Percentiles rank a stretch among this genome's conserved stretches.
phyloP scores from a whole-genome alignment of 2,888 invertebrate species.

The Drosophila villosipedis region DNA sequence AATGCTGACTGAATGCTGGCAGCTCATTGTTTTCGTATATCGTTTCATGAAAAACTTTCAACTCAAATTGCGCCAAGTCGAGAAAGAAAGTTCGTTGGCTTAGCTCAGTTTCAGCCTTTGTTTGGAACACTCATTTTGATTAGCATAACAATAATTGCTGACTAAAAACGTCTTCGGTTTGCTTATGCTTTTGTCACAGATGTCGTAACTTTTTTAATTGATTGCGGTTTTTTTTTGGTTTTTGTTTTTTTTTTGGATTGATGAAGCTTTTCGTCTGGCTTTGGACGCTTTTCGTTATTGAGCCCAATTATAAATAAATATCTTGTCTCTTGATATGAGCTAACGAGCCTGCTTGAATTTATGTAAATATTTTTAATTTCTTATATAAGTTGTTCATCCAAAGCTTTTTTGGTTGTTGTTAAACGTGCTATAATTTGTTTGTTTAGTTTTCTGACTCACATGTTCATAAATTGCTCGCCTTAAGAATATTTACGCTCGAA shows the following conservation, averaged over 20 bases:
- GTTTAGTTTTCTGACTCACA: slow-evolving; percentile 7
- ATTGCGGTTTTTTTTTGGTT: slow-evolving; percentile 3
- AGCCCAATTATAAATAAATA: slow-evolving; percentile 6
- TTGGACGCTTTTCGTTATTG: slow-evolving; percentile 19
- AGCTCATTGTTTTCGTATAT: slow-evolving; percentile 72
- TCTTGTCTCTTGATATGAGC: slow-evolving; percentile 9
- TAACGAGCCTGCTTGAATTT: slow-evolving; percentile 28
- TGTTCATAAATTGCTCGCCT: neutral
- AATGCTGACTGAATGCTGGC: slow-evolving; percentile 53
- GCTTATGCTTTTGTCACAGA: slow-evolving; percentile 25
- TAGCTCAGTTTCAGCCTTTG: neutral
- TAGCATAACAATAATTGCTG: slow-evolving; percentile 48
- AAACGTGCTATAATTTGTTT: slow-evolving; percentile 6
- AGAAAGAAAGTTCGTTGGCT: slow-evolving; percentile 49
- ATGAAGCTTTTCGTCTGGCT: slow-evolving; percentile 21
- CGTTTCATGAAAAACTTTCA: slow-evolving; percentile 72
- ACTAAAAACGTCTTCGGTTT: slow-evolving; percentile 20
- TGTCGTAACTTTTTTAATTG: slow-evolving; percentile 21
- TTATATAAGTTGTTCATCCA: slow-evolving; percentile 16
- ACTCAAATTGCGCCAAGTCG: slow-evolving; percentile 27
- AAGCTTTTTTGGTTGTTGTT: neutral
- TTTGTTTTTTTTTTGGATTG: neutral
- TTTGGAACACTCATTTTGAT: slow-evolving; percentile 24
- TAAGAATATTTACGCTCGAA: slow-evolving; percentile 7
- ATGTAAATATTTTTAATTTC: slow-evolving; percentile 30